Base-by-base conservation (phyloP, 2,113 vertebrate genomes). In the Rhadina sibilatrix region DNA sequence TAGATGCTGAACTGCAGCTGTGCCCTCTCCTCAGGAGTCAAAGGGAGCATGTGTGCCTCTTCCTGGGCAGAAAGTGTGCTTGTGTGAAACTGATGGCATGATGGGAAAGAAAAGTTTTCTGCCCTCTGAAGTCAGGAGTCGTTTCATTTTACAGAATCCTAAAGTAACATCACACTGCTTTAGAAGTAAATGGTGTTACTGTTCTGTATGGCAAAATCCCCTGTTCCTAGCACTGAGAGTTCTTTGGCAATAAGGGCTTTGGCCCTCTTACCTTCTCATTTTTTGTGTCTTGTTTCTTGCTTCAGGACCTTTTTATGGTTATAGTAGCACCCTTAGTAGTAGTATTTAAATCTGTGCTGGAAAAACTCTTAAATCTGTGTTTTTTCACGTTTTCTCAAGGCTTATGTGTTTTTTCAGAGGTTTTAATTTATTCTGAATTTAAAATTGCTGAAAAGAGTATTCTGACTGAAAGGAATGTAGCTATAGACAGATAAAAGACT, bases 341-440 rank as follows among this genome's bases (percentile, higher is more conserved):
- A n/a, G 14, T 79, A 69, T 90, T 92, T 92, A 86, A 84, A 60
- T 78, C 24, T 76, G 22, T 49, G 25, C 61, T 75, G 46, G 25
- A 18, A 74, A 40, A 87, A 60, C 69, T 74, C 7, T 50, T 78
- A 46, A 44, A 56, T 66, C 44, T 16, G 2, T 81, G 23, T 74
- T 81, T 77, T 38, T 92, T 75, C 59, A 74, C 52, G 31, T 65
- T 52, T 96, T 93, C 54, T 92, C 20, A 77, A 83, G 40, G 61
- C 69, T 90, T 93, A 57, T 3, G 0, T 81, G 5, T 66, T 83
- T 92, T 83, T 90, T 83, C 86, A 77, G 54, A 83, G 59, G 25
- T 90, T 90, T 94, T 88, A 78, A 84, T 95, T 94, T 88, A 88
- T 83, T 92, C 85, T 84, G 88, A 56, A 71, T 90, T 74, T 83